Base-by-base conservation (phyloP, 2,888 invertebrate genomes). In the Sycophila texana region DNA sequence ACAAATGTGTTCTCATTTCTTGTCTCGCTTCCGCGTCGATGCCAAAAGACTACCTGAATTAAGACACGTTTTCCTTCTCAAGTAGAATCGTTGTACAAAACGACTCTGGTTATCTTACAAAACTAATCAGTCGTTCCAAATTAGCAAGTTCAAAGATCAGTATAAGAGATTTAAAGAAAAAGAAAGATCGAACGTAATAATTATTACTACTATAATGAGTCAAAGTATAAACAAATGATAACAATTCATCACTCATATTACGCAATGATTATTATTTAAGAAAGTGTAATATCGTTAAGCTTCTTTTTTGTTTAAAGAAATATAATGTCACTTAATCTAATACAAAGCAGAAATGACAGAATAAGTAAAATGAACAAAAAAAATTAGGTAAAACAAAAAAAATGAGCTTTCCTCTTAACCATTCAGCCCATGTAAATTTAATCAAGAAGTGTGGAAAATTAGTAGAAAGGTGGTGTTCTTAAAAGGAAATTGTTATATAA, bases 401-500 rank as follows among this genome's bases (percentile, higher is more conserved):
- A 39, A 39, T 39, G 7, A 39, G 7, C 39, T 10, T 39, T 39
- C 39, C 10, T 7, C 39, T 39, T 39, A 39, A 39, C 39, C 10
- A 53, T 30, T 13, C 14, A 3, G 30, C 10, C 30, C 63, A 22
- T 30, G 63, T 61, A 53, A 55, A 20, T n/a, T 55, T 55, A 70
- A 70, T 63, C 47, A 60, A 70, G 61, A 53, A 70, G 12, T 20
- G 47, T 4, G 55, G 57, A 63, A 71, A 63, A 65, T 13, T 4
- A 2, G 65, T 16, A 51, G 58, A 58, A 55, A 53, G 7, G 26
- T 63, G 30, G 26, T 49, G 20, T 22, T 22, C 68, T 22, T 18
- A 61, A 63, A 74, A 70, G 74, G 63, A 79, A 74, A 74, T 70
- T 51, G 68, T 70, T 79, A 74, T 39, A 68, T 47, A 68, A 73